Evolutionary conservation across 2,113 vertebrate genomes (phyloP), one percentile per base, ranked within the genome.

Genomic region (Centropristis striata): DNA sequence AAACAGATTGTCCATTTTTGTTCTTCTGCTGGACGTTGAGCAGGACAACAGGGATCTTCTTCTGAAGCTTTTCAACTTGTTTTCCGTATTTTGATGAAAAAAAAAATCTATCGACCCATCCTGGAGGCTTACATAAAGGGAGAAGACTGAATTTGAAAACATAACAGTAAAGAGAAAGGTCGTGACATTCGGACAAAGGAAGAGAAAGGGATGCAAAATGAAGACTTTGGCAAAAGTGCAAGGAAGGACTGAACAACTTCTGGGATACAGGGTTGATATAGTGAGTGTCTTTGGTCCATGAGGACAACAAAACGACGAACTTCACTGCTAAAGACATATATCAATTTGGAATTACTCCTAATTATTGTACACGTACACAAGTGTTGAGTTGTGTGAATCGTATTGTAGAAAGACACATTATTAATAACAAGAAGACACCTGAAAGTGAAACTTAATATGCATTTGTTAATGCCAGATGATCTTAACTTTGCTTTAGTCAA

Each of bases 141-240:
- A 78, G 25, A 75, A 49, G 18, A 72, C 36, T 51, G 21, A 75
- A 44, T 71, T 71, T 18, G 18, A 39, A 66, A 57, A 37, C 10
- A 12, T 39, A 39, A 36, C 63, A 25, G 57, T 51, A 37, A 73
- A 71, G 64, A 61, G 46, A 71, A 15, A 66, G 37, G 20, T 83
- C 5, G 5, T 10, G 20, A 28, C 21, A 1, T 42, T 10, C 53
- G n/a, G 12, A 68, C 16, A 36, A n/a, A 46, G 8, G 44, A 47
- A 57, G 21, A 42, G 32, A 21, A 41, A 21, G n/a, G n/a, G 37
- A 78, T 59, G 55, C 59, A 89, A 79, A 75, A 95, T 95, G 92
- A 95, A 94, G 64, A 85, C 89, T 67, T 85, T 93, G 47, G 70
- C 78, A 37, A 93, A 88, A 90, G 81, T 83, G 49, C 84, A 77